Base-by-base conservation (phyloP, 1,140 invertebrate species). In the Drosophila athabasca region DNA sequence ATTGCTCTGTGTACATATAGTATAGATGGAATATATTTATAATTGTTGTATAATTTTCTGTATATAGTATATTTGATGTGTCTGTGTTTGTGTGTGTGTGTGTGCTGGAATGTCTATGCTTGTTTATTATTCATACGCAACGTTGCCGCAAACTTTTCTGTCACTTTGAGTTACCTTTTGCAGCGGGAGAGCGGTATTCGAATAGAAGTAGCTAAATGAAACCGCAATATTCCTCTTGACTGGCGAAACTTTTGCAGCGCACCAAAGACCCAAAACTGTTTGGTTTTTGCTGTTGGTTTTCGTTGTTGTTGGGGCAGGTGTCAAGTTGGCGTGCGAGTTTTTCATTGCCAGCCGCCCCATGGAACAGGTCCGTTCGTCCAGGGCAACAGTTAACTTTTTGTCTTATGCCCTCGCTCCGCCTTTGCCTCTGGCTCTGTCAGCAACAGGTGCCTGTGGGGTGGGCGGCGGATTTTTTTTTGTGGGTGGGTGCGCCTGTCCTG, bases 61-160 rank as follows among this genome's bases (percentile, higher is more conserved):
- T 62, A 19, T 58, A 59, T 68, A n/a, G 39, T 70, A 19, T 71
- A 19, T 71, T 26, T 61, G 2, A 22, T 70, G 22, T 65, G 24
- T 66, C 17, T 58, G 31, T 73, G 22, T 48, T 5, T 61, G 17
- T 60, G 45, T 67, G 29, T 11, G 44, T 48, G 46, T 62, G 41
- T 48, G 19, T 58, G 58, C 51, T 79, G 62, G 45, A 60, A 57
- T 77, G 64, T 87, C 69, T 79, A 88, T 79, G 45, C 68, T 52
- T 77, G 64, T 87, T 73, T 79, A 88, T 79, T 83, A 79, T 83
- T 88, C 76, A 88, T 83, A 88, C 68, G 76, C 76, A 83, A 62
- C 73, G 79, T 68, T 60, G 66, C 64, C 43, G 67, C 64, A 15
- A 69, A 78, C 57, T 71, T 85, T 75, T 76, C 53, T 79, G 72